phyloP scores from a whole-genome alignment of 2,113 vertebrate species.

The Thalassoma bifasciatum region DNA sequence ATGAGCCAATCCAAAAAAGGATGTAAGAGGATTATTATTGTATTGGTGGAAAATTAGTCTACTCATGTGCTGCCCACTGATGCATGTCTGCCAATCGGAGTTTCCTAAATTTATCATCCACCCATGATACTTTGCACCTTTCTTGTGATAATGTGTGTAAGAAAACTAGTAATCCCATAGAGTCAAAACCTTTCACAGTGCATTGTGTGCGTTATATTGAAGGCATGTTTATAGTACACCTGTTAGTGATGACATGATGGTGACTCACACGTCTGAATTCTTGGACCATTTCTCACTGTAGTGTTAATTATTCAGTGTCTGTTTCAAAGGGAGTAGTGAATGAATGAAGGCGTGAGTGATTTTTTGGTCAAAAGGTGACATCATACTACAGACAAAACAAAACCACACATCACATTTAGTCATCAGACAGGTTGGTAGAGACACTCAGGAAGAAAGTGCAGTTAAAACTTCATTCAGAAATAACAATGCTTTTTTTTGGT shows the following conservation, averaged over 20 bases:
- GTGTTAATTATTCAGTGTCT: conserved; percentile 18
- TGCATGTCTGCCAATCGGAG: too few relatives aligned
- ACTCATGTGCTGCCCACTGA: too few relatives aligned
- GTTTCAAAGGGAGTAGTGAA: neutral
- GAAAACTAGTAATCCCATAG: neutral
- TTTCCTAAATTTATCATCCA: too few relatives aligned
- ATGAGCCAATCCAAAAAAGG: too few relatives aligned
- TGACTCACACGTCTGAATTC: conserved; percentile 30
- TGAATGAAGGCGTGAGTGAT: neutral
- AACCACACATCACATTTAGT: neutral
- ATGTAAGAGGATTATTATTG: too few relatives aligned
- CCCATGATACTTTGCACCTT: too few relatives aligned
- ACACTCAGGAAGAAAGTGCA: neutral
- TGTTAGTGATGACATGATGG: neutral
- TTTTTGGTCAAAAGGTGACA: neutral
- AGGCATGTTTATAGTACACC: neutral
- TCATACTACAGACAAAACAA: neutral
- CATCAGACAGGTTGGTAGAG: neutral
- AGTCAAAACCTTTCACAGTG: too few relatives aligned
- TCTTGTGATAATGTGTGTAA: neutral
- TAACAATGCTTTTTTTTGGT: neutral
- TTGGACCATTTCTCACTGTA: neutral
- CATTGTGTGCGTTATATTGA: too few relatives aligned
- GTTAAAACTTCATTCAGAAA: neutral
- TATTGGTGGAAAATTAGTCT: too few relatives aligned